phyloP scores from a whole-genome alignment of 2,888 invertebrate species.

The Kuschelorhynchus macadamiae region DNA sequence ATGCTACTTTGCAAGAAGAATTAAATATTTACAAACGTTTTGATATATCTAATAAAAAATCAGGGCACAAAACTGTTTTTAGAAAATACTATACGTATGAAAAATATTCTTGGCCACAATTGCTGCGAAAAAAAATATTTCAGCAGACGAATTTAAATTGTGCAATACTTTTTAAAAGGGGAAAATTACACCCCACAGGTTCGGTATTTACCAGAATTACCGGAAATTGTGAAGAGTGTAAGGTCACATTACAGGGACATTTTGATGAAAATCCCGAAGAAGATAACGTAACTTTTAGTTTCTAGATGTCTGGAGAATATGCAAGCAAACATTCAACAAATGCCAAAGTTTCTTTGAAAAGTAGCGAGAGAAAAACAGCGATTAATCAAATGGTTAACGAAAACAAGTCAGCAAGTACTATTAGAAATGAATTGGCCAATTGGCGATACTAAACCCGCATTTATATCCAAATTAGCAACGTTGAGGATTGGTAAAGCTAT shows the following conservation, averaged over 20 bases:
- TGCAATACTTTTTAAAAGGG: constrained; percentile 1
- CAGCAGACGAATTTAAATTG: constrained; percentile 2
- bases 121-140: not conserved
- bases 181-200: not conserved
- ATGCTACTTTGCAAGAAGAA: too few species aligned
- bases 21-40: not conserved
- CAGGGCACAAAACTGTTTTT: not conserved
- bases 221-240: constrained; percentile 10
- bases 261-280: constrained; percentile 1
- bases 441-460: not conserved
- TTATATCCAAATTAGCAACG: not conserved
- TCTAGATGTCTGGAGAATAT: constrained; percentile 1
- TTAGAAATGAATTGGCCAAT: constrained; percentile 4
- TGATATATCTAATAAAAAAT: constrained; percentile 1
- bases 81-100: constrained; percentile 5
- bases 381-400: constrained; percentile 3
- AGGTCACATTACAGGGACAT: not conserved
- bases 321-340: not conserved
- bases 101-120: not conserved
- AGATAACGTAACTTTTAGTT: not conserved
- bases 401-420: constrained; percentile 15
- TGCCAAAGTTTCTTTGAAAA: not conserved
- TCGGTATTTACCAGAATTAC: not conserved
- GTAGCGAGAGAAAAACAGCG: not conserved
- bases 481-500: constrained; percentile 5